Evolutionary conservation across 1,140 invertebrate species (phyloP).

Genomic region (Cydia splendana): DNA sequence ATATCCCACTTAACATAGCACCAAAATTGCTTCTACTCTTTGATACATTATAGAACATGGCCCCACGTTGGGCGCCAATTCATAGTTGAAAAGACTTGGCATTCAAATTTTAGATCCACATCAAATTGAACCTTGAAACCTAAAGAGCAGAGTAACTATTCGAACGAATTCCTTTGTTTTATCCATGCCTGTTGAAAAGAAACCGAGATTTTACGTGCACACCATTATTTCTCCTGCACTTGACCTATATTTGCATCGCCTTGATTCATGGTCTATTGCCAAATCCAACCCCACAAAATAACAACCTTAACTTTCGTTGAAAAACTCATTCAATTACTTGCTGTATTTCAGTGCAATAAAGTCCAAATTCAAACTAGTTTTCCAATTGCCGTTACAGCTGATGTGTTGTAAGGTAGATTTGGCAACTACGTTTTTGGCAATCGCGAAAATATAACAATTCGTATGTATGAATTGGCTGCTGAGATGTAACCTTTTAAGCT

Average conservation of each 20-base stretch:
- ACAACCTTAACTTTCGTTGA: too few relatives aligned
- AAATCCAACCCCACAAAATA: background rate
- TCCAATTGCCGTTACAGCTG: too few relatives aligned
- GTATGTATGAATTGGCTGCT: conserved; percentile 8
- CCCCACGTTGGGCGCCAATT: too few relatives aligned
- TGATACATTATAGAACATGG: too few relatives aligned
- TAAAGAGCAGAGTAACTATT: background rate
- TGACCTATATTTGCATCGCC: background rate
- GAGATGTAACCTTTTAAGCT: conserved; percentile 7
- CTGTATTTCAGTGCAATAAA: too few relatives aligned
- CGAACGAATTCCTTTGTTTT: background rate
- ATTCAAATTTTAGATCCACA: too few relatives aligned
- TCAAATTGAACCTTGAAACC: background rate
- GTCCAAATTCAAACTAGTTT: too few relatives aligned
- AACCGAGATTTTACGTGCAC: background rate
- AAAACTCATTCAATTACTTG: too few relatives aligned
- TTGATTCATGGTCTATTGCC: background rate
- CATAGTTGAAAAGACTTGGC: too few relatives aligned
- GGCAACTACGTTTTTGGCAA: background rate
- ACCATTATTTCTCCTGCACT: background rate
- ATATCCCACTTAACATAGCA: too few relatives aligned
- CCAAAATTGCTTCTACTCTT: too few relatives aligned
- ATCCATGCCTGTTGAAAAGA: background rate
- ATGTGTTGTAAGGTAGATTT: background rate
- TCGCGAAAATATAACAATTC: background rate